Evolutionary conservation across 2,797 vertebrate genomes (phyloP), one percentile per base, ranked within the genome.

Genomic region (Tragopan temminckii): DNA sequence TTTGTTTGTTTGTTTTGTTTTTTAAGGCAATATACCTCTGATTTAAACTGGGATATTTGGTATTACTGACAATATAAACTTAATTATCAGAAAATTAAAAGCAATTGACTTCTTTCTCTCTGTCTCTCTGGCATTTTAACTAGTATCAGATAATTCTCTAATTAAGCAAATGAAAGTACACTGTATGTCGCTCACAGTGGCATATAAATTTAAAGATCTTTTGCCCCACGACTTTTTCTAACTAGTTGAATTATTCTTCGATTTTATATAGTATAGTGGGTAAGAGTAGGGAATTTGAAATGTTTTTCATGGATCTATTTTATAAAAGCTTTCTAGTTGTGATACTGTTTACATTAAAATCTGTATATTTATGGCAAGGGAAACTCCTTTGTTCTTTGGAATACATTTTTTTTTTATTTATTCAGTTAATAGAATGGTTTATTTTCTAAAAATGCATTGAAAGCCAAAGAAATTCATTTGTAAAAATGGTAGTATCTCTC

Each of bases 51-150:
- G 7, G 2, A 2, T 77, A 24, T 85, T 86, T 80, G 7, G 8
- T 48, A 43, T 43, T 77, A 24, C 19, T 52, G 42, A 35, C 2
- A 76, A 12, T 21, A 46, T 50, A 71, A 85, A 68, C 4, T 43
- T 72, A 82, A 58, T 35, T 14, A 80, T 35, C 15, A 66, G 6
- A 25, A 88, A 36, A 2, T 33, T 77, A 45, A 91, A 94, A 66
- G 2, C 4, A 50, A 9, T 40, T 38, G 48, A 58, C 11, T 5
- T 31, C 3, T 50, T 6, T 18, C 31, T 82, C 45, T 83, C 45
- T 21, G 45, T 46, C 20, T 20, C 24, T 11, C 52, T 33, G 4
- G 10, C 6, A 5, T 27, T 68, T 79, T 80, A 50, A 38, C 13
- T 53, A 20, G 10, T 42, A 90, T 63, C 20, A 67, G 19, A 46